These are phyloP conservation scores for Ciona savignyi DNA, from an alignment of 23 tunicate species.

Conservation along the genomic window DNA sequence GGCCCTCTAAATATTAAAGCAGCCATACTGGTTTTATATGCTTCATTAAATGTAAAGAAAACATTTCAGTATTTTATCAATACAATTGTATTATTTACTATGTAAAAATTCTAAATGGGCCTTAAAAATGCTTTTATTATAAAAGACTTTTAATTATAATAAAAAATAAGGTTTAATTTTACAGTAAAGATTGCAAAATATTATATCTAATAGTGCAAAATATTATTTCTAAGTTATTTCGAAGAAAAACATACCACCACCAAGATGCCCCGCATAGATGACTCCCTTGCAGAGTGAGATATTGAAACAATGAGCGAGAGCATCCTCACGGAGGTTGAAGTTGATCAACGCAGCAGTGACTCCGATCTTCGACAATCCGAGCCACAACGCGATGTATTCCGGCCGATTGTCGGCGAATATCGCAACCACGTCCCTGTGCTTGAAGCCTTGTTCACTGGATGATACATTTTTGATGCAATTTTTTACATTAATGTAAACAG, in stretches of 20 bases:
- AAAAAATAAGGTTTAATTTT: no score
- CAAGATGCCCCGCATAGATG: slow-evolving; percentile 24
- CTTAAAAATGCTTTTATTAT: no score
- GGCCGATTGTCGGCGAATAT: slow-evolving; percentile 84
- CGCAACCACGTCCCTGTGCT: slow-evolving; percentile 68
- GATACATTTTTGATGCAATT: not conserved
- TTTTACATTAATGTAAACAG: slow-evolving; percentile 5
- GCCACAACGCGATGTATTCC: slow-evolving; percentile 86
- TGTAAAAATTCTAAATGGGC: no score
- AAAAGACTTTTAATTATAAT: no score
- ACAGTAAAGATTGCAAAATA: no score
- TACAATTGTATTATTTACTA: no score
- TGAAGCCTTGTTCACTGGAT: slow-evolving; percentile 35
- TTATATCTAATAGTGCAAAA: no score
- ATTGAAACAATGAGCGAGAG: slow-evolving; percentile 75
- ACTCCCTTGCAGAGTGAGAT: slow-evolving; percentile 60
- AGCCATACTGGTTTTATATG: no score
- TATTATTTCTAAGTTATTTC: no score
- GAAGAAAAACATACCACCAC: slow-evolving; percentile 23
- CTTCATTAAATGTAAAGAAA: no score
- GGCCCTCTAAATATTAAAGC: no score
- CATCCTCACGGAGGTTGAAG: slow-evolving; percentile 61
- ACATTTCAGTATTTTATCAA: no score
- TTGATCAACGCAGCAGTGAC: slow-evolving; percentile 65
- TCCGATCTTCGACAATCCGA: slow-evolving; percentile 80